phyloP scores from a whole-genome alignment of 1,140 invertebrate species.

The Ceratoteleas bidentatus region DNA sequence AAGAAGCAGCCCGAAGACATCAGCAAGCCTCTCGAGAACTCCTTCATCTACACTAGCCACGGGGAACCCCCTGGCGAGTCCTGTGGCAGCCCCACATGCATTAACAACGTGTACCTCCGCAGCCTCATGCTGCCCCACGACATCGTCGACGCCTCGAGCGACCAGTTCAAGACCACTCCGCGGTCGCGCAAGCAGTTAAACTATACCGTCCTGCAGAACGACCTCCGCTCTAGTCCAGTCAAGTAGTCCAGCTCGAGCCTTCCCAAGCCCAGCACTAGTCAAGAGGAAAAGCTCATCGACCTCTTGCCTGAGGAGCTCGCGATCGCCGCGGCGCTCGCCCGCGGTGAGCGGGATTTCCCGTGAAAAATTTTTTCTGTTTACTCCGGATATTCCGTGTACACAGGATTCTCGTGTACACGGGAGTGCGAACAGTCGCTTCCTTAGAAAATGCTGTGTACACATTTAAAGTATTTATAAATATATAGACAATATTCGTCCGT shows the following conservation, averaged over 20 bases:
- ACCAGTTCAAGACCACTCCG: slow-evolving; percentile 73
- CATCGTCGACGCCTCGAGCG: slow-evolving; percentile 81
- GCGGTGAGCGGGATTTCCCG: no score
- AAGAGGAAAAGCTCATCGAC: slow-evolving; percentile 84
- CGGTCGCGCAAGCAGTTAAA: slow-evolving; percentile 86
- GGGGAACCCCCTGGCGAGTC: slow-evolving; percentile 89
- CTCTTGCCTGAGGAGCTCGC: slow-evolving; percentile 83
- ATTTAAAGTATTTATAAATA: no score
- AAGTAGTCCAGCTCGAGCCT: slow-evolving; percentile 81
- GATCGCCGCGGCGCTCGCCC: slow-evolving; percentile 64
- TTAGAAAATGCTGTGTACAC: no score
- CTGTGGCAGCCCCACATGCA: slow-evolving; percentile 91
- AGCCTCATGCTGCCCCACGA: slow-evolving; percentile 93
- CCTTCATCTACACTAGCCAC: slow-evolving; percentile 92
- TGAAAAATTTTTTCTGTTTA: no score
- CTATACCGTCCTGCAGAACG: slow-evolving; percentile 89
- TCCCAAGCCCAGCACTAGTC: slow-evolving; percentile 75
- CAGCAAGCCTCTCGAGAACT: slow-evolving; percentile 89
- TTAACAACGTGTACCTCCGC: slow-evolving; percentile 90
- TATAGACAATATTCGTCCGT: no score
- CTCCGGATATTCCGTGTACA: no score
- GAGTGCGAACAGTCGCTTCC: no score
- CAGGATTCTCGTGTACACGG: no score
- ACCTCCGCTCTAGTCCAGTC: slow-evolving; percentile 78
- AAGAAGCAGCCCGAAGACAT: slow-evolving; percentile 86